Percentiles rank a stretch among this genome's conserved stretches.
phyloP scores from a whole-genome alignment of 1,140 invertebrate genomes.

The Drosophila leontia region DNA sequence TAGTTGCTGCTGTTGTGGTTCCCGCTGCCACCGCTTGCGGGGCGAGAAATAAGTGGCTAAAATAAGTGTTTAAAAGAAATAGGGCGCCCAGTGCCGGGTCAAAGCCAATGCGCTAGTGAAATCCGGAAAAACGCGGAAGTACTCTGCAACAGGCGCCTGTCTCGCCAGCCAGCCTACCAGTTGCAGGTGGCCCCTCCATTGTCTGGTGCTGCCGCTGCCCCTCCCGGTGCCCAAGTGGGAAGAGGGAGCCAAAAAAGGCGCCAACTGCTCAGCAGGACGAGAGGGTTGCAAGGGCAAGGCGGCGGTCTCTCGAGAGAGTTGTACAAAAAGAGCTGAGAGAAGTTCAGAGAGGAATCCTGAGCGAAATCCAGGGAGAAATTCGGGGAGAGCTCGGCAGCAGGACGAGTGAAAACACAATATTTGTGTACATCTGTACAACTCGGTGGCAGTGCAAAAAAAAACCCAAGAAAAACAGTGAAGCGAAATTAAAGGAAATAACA shows the following conservation, averaged over 20 bases:
- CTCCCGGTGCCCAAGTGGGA: background rate
- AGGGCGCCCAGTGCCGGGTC: conserved; percentile 36
- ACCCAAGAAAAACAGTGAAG: background rate
- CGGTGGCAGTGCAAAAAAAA: conserved; percentile 4
- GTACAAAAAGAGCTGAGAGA: background rate
- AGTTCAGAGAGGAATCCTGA: conserved; percentile 8
- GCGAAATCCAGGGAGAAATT: conserved; percentile 7
- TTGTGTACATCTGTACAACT: conserved; percentile 27
- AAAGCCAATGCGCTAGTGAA: conserved; percentile 50
- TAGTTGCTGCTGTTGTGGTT: background rate
- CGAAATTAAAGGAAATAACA: background rate
- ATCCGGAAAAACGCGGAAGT: conserved; percentile 36
- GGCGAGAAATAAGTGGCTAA: conserved; percentile 17
- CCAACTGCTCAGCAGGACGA: conserved; percentile 31
- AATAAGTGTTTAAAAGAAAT: conserved; percentile 18
- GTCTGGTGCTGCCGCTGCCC: conserved; percentile 31
- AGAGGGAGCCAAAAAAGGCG: conserved; percentile 54
- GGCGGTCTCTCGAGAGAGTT: conserved; percentile 1
- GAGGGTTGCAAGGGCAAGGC: conserved; percentile 16
- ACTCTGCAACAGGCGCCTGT: conserved; percentile 10
- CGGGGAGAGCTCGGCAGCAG: background rate
- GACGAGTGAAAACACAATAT: conserved; percentile 10
- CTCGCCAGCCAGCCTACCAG: conserved; percentile 13
- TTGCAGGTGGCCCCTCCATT: conserved; percentile 14
- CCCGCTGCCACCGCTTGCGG: conserved; percentile 29